Percentiles rank a stretch among this genome's conserved stretches.
Evolutionary conservation across 2,888 invertebrate species (phyloP).

Genomic region (Masnerella sp.): DNA sequence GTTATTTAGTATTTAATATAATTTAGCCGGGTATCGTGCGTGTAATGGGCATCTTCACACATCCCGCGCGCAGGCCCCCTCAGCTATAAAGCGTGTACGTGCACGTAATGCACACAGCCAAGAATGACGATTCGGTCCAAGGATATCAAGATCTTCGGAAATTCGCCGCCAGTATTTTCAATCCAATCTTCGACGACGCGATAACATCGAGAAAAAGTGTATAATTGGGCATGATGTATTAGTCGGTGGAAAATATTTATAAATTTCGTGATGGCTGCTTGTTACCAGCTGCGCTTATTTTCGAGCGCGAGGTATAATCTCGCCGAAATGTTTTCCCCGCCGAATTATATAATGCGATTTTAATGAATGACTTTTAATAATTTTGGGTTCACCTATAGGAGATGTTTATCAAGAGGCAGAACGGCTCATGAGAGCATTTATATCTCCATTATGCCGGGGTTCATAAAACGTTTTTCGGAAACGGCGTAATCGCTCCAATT

Average conservation of each 20-base stretch:
- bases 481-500: constrained; percentile 3
- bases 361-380: constrained; percentile 51
- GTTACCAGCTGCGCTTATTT: constrained; percentile 37
- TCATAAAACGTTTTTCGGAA: constrained; percentile 14
- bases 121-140: constrained; percentile 40
- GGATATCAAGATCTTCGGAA: constrained; percentile 54
- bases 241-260: constrained; percentile 36
- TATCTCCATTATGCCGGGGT: constrained; percentile 37
- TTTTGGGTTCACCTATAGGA: constrained; percentile 40
- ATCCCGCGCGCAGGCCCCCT: constrained; percentile 49
- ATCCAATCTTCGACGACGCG: constrained; percentile 48
- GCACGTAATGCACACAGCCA: constrained; percentile 1
- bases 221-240: constrained; percentile 49
- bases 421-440: constrained; percentile 31
- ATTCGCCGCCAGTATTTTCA: constrained; percentile 48
- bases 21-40: constrained; percentile 54
- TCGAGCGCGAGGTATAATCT: constrained; percentile 38
- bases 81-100: constrained; percentile 24
- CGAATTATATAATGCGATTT: constrained; percentile 53
- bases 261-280: constrained; percentile 38
- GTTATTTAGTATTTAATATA: constrained; percentile 69
- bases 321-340: constrained; percentile 18
- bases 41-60: constrained; percentile 68
- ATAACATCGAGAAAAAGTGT: constrained; percentile 45
- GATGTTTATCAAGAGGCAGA: constrained; percentile 40